Evolutionary conservation across 2,888 invertebrate species (phyloP).

Genomic region (Boloria euphrosyne): DNA sequence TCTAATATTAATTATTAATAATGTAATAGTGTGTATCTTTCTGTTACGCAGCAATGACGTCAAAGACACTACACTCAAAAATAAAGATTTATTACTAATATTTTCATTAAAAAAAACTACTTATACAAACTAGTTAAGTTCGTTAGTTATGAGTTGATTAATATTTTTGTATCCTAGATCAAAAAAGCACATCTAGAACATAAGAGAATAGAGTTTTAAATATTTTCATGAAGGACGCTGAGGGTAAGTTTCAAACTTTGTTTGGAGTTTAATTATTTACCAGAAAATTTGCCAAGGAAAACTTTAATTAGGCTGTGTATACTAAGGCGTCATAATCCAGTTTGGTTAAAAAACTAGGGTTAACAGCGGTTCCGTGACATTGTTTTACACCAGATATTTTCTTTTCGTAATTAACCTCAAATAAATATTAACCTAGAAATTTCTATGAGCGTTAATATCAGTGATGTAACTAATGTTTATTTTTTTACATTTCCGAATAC

Average conservation of each 20-base stretch:
- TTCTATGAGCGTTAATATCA: neutral
- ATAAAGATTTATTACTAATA: too few species aligned
- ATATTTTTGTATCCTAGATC: neutral
- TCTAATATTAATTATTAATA: too few species aligned
- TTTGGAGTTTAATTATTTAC: constrained; percentile 64
- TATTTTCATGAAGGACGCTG: constrained; percentile 46
- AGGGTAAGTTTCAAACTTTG: constrained; percentile 64
- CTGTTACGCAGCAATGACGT: too few species aligned
- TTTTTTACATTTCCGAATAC: too few species aligned
- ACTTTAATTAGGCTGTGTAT: constrained; percentile 66
- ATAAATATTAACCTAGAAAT: neutral
- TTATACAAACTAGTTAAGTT: neutral
- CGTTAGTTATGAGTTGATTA: too few species aligned
- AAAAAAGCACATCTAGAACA: constrained; percentile 1
- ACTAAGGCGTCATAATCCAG: constrained; percentile 54
- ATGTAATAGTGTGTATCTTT: too few species aligned
- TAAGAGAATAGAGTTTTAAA: constrained; percentile 47
- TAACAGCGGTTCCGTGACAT: constrained; percentile 29
- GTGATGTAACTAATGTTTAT: too few species aligned
- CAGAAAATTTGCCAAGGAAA: constrained; percentile 61
- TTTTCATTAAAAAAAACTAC: too few species aligned
- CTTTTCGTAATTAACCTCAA: neutral
- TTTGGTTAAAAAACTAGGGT: constrained; percentile 41
- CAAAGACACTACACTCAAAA: too few species aligned
- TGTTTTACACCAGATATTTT: constrained; percentile 16